Base-by-base conservation (phyloP, 2,888 invertebrate genomes). In the Scelioninae gen. 1 region DNA sequence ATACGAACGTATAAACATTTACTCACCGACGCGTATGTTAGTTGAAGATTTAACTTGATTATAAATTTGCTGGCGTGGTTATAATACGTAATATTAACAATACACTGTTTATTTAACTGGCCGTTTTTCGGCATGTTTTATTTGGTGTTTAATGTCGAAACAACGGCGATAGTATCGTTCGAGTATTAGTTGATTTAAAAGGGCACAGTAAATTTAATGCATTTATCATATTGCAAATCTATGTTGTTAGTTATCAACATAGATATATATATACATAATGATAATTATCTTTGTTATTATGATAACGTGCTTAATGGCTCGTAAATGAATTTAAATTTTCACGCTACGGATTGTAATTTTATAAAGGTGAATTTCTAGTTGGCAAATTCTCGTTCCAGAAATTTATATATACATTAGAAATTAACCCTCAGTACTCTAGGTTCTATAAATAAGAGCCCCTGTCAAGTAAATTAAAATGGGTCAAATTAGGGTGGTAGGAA, bases 1-100 rank as follows among this genome's bases (percentile, higher is more conserved):
- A 38, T 34, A 86, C 80, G 78, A 68, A 31, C 81, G 79, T 77
- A 43, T 66, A 49, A 47, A 62, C 16, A 69, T 60, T 53, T 40
- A 55, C 68, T 56, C 34, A 4, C 23, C 9, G 5, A 31, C 47
- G 34, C 23, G n/a, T 49, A 63, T 31, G 32, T 55, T 47, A 15
- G 62, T 62, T 43, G 11, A 49, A 68, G 43, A 76, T 76, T 68
- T 53, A 45, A 51, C 38, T 51, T 32, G 56, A 45, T 75, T 65
- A 58, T 65, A 65, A 65, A 62, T 72, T 72, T 62, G 31, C 29
- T 56, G 32, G 43, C 11, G 56, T 32, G 16, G 45, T 56, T 56
- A 45, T 31, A n/a, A 34, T 58, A 15, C 47, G 15, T 45, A 56
- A 55, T 45, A 56, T 56, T 68, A 68, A 56, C 43, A 56, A 55